phyloP scores from a whole-genome alignment of 2,888 invertebrate genomes.

The Cephalotes varians region DNA sequence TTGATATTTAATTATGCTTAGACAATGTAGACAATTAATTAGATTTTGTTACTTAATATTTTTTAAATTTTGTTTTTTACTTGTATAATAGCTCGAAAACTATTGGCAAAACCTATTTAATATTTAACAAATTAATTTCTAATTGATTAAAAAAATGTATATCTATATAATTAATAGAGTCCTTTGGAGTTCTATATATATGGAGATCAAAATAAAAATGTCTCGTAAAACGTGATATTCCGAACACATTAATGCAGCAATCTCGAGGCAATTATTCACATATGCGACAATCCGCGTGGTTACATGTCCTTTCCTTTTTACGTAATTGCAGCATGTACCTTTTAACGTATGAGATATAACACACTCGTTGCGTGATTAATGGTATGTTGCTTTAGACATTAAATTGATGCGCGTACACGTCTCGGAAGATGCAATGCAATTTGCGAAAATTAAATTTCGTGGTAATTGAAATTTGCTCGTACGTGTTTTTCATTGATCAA shows the following conservation, averaged over 20 bases:
- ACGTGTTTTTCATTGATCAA: background rate
- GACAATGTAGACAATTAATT: background rate
- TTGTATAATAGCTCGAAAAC: background rate
- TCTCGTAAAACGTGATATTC: background rate
- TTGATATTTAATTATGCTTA: background rate
- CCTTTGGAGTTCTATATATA: background rate
- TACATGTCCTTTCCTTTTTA: slow-evolving; percentile 33
- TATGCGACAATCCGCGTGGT: background rate
- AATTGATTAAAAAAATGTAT: background rate
- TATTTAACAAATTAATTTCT: background rate
- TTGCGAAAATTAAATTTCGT: slow-evolving; percentile 24
- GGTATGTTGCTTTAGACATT: background rate
- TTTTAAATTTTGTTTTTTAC: background rate
- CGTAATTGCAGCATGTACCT: slow-evolving; percentile 24
- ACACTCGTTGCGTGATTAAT: slow-evolving; percentile 28
- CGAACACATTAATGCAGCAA: background rate
- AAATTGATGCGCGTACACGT: background rate
- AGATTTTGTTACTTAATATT: background rate
- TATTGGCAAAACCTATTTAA: background rate
- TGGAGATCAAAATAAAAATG: background rate
- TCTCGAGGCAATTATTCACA: slow-evolving; percentile 23
- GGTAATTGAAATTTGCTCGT: background rate
- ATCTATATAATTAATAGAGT: background rate
- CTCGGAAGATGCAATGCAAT: slow-evolving; percentile 1
- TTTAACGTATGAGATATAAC: slow-evolving; percentile 22